Conservation (phyloP, 1,140 invertebrate species). For the Sesamia nonagrioides region DNA sequence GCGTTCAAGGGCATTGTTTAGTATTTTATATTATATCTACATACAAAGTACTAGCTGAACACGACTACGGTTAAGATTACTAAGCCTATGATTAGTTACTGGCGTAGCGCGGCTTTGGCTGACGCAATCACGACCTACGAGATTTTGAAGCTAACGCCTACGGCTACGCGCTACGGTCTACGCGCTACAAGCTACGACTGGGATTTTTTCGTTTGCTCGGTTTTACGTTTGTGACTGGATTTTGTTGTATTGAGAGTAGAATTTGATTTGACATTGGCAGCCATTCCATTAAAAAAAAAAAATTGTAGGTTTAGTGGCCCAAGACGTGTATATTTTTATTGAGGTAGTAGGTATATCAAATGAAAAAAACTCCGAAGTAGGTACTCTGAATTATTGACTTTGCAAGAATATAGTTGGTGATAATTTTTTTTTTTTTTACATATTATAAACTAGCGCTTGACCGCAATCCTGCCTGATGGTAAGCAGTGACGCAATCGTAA, state of each 20-base stretch:
- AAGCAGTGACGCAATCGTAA: no score
- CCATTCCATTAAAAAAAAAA: no score
- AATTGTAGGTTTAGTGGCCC: no score
- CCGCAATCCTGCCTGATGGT: no score
- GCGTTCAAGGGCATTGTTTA: neutral
- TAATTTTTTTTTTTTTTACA: no score
- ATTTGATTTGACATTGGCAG: neutral
- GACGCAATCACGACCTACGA: slow-evolving; percentile 14
- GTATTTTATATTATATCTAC: neutral
- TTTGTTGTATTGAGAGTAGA: neutral
- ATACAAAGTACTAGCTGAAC: neutral
- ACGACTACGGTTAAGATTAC: slow-evolving; percentile 23
- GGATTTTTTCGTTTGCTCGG: neutral
- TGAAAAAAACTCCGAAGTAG: no score
- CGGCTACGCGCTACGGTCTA: neutral
- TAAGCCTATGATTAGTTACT: slow-evolving; percentile 21
- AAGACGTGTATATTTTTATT: no score
- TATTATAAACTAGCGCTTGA: no score
- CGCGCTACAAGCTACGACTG: slow-evolving; percentile 3
- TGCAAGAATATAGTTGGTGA: no score
- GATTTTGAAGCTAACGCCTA: slow-evolving; percentile 16
- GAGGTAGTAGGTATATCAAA: no score
- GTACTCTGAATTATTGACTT: no score
- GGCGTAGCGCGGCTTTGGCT: slow-evolving; percentile 13
- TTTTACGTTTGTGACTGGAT: neutral